Base-by-base conservation (phyloP, 2,888 invertebrate species). In the Apocheima hispidaria region DNA sequence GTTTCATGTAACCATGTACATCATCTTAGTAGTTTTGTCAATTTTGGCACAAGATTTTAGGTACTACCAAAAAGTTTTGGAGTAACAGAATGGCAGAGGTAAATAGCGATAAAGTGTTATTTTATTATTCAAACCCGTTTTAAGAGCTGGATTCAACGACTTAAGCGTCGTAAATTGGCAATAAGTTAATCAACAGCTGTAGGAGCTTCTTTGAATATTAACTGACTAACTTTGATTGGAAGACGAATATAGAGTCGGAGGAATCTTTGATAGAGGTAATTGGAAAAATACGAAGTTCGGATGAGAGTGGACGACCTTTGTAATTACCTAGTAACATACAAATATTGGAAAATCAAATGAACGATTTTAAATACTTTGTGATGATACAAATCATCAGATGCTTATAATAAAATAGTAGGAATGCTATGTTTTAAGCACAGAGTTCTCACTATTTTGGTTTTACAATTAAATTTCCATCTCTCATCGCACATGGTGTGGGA, bases 181-280 rank as follows among this genome's bases (percentile, higher is more conserved):
- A 40, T 60, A 38, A 60, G 26, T 43, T 44, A 50, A 54, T 55
- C 41, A 54, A 44, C 38, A 21, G 16, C 49, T 36, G n/a, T 14
- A 18, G 16, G 6, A 16, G 33, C 56, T 21, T 14, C 20, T 58
- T n/a, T 50, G 53, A 58, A 62, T 54, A 28, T 40, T 55, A 58
- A 58, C 35, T 18, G 23, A 40, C 26, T 28, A 52, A 52, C 23
- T 52, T 51, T 60, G 52, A 60, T 63, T 56, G 43, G 56, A 33
- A 48, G 28, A 35, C 40, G 38, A 54, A 44, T 50, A 46, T 23
- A 14, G 40, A 28, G 26, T n/a, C 20, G 40, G 30, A 52, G 20
- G 46, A 46, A 35, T 26, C 35, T 41, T 43, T 43, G 26, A 43
- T 48, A 2, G 2, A 23, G 18, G 30, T 38, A n/a, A 55, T 55